These are phyloP conservation scores for Pterobdella sp. DNA, from an alignment of 2,888 invertebrate species.

Conservation along the genomic window DNA sequence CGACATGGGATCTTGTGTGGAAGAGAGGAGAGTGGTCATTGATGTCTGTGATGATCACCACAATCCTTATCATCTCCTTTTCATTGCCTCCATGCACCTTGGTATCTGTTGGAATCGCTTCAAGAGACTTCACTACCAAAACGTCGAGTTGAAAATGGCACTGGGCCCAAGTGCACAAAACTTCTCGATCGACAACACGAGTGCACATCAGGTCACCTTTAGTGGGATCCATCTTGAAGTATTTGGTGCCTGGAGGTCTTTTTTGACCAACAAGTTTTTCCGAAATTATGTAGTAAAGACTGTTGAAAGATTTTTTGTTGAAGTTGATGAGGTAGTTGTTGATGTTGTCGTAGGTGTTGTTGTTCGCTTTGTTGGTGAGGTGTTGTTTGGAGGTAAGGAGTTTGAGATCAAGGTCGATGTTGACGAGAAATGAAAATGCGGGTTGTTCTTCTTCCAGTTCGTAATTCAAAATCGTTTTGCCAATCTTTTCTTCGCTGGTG, in stretches of 20 bases:
- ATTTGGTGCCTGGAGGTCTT: background rate
- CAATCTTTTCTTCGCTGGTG: background rate
- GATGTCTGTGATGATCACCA: constrained; percentile 7
- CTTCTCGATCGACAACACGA: constrained; percentile 15
- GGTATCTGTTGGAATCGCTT: background rate
- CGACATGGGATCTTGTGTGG: background rate
- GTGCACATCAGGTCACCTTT: background rate
- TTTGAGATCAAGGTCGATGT: constrained; percentile 7
- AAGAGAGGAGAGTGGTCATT: constrained; percentile 21
- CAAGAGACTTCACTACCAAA: background rate
- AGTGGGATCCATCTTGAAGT: constrained; percentile 10
- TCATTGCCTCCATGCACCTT: background rate
- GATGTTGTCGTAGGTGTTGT: background rate
- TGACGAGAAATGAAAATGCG: background rate
- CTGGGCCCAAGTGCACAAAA: background rate
- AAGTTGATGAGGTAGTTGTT: constrained; percentile 6
- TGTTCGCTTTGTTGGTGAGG: background rate
- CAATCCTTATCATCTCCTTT: constrained; percentile 10
- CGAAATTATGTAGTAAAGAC: constrained; percentile 13
- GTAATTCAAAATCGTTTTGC: background rate
- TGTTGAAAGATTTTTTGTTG: background rate
- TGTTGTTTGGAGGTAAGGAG: constrained; percentile 3
- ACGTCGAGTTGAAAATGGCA: constrained; percentile 16
- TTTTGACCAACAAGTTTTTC: background rate
- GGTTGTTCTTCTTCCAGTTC: background rate